These are phyloP conservation scores for Anguilla megastoma DNA, from an alignment of 2,797 vertebrate genomes.

Conservation along the genomic window DNA sequence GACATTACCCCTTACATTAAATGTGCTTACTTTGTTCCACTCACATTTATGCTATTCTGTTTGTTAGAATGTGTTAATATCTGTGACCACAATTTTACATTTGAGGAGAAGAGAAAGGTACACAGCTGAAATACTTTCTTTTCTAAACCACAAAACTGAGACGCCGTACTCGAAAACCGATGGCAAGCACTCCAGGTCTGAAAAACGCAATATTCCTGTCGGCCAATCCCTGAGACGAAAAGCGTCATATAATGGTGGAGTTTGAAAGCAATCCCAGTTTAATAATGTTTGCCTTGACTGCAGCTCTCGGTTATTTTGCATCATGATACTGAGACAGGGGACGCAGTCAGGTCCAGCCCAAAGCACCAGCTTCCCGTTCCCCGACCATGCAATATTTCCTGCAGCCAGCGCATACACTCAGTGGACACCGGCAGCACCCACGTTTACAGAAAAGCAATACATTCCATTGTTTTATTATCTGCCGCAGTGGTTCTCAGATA, in stretches of 20 bases:
- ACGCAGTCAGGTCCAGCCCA: background rate
- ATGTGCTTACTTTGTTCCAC: background rate
- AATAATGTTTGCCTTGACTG: background rate
- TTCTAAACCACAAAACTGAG: background rate
- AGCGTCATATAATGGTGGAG: background rate
- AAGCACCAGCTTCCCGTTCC: background rate
- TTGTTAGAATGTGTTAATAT: background rate
- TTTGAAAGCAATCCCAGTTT: background rate
- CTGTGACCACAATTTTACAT: background rate
- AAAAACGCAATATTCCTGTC: background rate
- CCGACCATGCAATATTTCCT: background rate
- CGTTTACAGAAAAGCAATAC: background rate
- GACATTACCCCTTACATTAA: background rate
- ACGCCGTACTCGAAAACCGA: background rate
- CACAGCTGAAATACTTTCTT: background rate
- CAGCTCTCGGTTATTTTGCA: background rate
- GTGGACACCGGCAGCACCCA: background rate
- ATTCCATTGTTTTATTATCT: background rate
- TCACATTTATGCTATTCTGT: background rate
- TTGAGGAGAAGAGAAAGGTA: background rate
- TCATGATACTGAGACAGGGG: background rate
- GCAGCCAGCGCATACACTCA: background rate
- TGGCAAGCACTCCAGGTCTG: background rate
- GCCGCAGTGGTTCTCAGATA: slow-evolving; percentile 1
- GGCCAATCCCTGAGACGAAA: background rate